phyloP scores from a whole-genome alignment of 2,888 invertebrate species.

The Cabera pusaria region DNA sequence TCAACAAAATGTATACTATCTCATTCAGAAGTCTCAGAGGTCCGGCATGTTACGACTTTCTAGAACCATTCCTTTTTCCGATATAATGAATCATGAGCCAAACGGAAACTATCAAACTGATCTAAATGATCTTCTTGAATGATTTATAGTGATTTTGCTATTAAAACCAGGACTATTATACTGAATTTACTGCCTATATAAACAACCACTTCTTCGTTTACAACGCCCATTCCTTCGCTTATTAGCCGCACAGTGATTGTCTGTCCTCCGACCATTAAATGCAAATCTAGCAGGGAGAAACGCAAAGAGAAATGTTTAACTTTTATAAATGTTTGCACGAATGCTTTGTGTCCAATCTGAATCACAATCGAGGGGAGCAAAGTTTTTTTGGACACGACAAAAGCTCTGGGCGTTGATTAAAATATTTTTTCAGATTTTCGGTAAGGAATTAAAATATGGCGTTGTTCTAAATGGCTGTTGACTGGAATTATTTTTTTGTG shows the following conservation, averaged over 20 bases:
- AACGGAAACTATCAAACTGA: no score
- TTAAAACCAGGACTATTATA: no score
- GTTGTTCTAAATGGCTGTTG: conserved; percentile 20
- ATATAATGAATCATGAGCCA: no score
- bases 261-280: conserved; percentile 44
- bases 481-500: conserved; percentile 14
- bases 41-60: no score
- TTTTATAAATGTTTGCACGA: conserved; percentile 69
- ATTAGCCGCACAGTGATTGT: conserved; percentile 33
- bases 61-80: no score
- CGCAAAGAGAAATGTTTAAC: conserved; percentile 53
- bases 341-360: conserved; percentile 63
- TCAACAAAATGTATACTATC: no score
- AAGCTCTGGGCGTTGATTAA: conserved; percentile 65
- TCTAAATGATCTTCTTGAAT: no score
- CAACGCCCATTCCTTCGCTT: conserved; percentile 24
- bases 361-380: conserved; percentile 54
- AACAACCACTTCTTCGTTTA: conserved; percentile 13
- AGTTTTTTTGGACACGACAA: conserved; percentile 49
- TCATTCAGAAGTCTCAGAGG: no score
- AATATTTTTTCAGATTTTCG: conserved; percentile 62
- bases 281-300: conserved; percentile 43
- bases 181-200: no score
- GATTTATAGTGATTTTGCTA: no score
- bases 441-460: conserved; percentile 18